Base-by-base conservation (phyloP, 1,140 invertebrate genomes). In the Proctacanthus coquilletti region DNA sequence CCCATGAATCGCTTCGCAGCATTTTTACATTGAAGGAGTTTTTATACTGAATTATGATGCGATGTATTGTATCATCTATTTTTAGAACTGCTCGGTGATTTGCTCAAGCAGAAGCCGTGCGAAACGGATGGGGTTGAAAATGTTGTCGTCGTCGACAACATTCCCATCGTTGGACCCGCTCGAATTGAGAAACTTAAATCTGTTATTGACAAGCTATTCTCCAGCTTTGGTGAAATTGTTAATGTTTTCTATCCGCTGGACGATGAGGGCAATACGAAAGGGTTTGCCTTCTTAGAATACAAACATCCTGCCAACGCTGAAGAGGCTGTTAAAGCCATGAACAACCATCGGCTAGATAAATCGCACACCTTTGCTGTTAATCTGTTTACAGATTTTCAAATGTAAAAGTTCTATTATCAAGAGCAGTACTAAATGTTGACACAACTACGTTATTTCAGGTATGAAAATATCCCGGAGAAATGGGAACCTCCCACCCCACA, bases 331-430 rank as follows among this genome's bases (percentile, higher is more conserved):
- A 83, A 83, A 52, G 65, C 74, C 19, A 75, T 80, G 15, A 91
- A 98, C 64, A 89, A 92, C 49, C 84, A 92, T 62, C 92, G 92
- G 59, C 71, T 99, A 47, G 95, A 99, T 63, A 98, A 97, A 54
- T 73, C 80, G 34, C 93, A 98, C 51, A 94, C 86, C 9, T 94
- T 99, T 62, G 71, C 81, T 53, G 86, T 97, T 2, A 97, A 97
- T 64, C 66, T 94, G 6, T 94, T 98, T 52, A 89, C 86, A 3
- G 93, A 98, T 60, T 95, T 97, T 65, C 83, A 91, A 42, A 94
- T 91, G 72, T 84, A 65, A 70, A 71, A 38, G 65, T 47, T 6
- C 20, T 21, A 27, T 30, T 25, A 8, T n/a, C 23, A 25, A 8
- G 23, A n/a, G 6, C n/a, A 8, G 6, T 25, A 25, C 23, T 8